Evolutionary conservation across 2,888 invertebrate genomes (phyloP).

Genomic region (Nysson spinosus): DNA sequence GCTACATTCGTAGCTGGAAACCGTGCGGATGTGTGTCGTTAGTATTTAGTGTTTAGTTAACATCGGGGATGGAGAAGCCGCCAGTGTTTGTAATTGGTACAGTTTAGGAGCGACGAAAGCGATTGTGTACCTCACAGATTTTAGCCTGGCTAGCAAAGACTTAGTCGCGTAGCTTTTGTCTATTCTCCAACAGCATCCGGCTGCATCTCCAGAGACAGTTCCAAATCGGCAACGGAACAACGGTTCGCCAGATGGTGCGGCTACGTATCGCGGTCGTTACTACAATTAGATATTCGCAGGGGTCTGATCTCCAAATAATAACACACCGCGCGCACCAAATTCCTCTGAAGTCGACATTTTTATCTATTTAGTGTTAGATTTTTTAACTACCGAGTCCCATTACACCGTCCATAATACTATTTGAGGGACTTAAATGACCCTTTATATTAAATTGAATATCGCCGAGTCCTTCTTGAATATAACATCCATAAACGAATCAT

Average conservation of each 20-base stretch:
- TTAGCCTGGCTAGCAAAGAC: conserved; percentile 56
- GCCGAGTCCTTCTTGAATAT: conserved; percentile 68
- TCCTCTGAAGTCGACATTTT: conserved; percentile 19
- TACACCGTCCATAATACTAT: too few species aligned
- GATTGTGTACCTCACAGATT: conserved; percentile 75
- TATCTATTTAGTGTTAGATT: conserved; percentile 16
- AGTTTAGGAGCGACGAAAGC: conserved; percentile 73
- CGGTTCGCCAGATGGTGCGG: conserved; percentile 71
- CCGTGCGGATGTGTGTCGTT: conserved; percentile 68
- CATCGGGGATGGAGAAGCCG: conserved; percentile 71
- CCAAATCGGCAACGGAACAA: conserved; percentile 58
- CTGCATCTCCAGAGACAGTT: conserved; percentile 56
- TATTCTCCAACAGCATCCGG: not conserved
- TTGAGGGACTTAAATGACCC: conserved; percentile 62
- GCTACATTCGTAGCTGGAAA: conserved; percentile 38
- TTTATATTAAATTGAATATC: conserved; percentile 70
- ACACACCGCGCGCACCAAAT: conserved; percentile 53
- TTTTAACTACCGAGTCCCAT: too few species aligned
- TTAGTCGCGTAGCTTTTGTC: conserved; percentile 55
- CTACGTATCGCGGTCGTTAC: conserved; percentile 71
- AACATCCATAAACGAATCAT: conserved; percentile 46
- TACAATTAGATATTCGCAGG: conserved; percentile 71
- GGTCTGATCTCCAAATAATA: conserved; percentile 74
- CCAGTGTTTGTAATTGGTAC: conserved; percentile 77
- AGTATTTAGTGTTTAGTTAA: conserved; percentile 76